Evolutionary conservation across 2,797 vertebrate species (phyloP).

Genomic region (Enteromius thamalakanensis): DNA sequence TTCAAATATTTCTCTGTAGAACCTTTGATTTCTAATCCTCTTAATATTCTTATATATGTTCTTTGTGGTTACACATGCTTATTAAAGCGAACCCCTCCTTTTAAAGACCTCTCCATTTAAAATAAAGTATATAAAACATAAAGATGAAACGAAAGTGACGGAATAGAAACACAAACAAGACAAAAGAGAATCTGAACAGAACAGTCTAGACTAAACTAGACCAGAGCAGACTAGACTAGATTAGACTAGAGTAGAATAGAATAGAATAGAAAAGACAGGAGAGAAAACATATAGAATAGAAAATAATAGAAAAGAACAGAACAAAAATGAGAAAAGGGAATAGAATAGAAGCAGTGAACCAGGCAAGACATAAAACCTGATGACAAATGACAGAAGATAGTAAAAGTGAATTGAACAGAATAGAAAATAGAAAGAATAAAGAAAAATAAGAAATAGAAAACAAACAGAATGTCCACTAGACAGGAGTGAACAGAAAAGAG

Average conservation of each 20-base stretch:
- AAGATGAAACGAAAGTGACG: not conserved
- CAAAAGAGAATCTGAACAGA: not conserved
- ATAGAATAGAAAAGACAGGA: not conserved
- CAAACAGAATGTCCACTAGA: not conserved
- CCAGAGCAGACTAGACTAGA: too few species aligned
- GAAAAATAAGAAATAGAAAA: not conserved
- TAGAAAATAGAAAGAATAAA: not conserved
- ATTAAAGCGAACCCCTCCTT: not conserved
- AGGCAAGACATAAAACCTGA: not conserved
- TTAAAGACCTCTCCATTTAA: not conserved
- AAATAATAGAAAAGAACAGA: not conserved
- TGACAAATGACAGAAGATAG: not conserved
- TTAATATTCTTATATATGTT: conserved; percentile 1
- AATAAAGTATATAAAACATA: not conserved
- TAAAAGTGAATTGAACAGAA: not conserved
- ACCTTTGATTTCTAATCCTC: conserved; percentile 22
- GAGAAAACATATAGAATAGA: not conserved
- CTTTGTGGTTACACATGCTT: not conserved
- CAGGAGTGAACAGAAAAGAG: not conserved
- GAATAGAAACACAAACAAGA: not conserved
- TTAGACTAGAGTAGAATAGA: too few species aligned
- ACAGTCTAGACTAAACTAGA: too few species aligned
- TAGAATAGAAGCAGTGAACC: not conserved
- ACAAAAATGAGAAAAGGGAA: not conserved
- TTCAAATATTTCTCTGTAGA: not conserved